Percentiles rank a stretch among this genome's conserved stretches.
Evolutionary conservation across 2,113 vertebrate species (phyloP).

Genomic region (Cairina moschata): DNA sequence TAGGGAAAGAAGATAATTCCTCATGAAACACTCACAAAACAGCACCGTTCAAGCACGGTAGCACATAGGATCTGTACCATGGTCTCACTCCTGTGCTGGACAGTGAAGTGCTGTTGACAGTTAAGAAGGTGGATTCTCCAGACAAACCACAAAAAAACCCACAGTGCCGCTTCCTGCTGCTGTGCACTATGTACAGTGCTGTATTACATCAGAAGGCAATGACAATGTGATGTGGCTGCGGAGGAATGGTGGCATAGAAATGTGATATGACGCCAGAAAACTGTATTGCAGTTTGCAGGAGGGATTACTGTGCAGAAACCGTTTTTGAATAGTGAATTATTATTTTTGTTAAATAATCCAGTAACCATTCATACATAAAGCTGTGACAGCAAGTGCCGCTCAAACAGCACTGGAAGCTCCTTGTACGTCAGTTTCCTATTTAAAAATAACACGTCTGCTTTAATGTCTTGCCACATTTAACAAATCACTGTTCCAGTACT

Average conservation of each 20-base stretch:
- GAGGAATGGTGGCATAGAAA: conserved; percentile 11
- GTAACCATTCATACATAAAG: background rate
- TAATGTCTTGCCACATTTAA: background rate
- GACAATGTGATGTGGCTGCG: conserved; percentile 1
- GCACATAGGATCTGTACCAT: background rate
- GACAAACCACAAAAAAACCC: background rate
- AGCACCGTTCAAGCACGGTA: background rate
- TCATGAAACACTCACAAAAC: background rate
- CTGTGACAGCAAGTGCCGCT: background rate
- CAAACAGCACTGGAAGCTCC: background rate
- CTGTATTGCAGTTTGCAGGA: background rate
- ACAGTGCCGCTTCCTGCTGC: background rate
- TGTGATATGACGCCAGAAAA: background rate
- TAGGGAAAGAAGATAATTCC: background rate
- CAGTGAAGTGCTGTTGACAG: background rate
- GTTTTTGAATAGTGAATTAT: background rate
- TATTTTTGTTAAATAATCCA: background rate
- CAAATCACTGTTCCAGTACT: background rate
- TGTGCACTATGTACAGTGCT: background rate
- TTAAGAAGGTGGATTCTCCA: background rate
- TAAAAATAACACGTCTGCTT: background rate
- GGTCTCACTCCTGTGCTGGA: background rate
- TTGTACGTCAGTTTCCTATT: background rate
- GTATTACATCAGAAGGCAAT: background rate
- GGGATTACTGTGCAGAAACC: background rate